Conservation (phyloP, 2,797 vertebrate genomes). For the Delichon dasypus region DNA sequence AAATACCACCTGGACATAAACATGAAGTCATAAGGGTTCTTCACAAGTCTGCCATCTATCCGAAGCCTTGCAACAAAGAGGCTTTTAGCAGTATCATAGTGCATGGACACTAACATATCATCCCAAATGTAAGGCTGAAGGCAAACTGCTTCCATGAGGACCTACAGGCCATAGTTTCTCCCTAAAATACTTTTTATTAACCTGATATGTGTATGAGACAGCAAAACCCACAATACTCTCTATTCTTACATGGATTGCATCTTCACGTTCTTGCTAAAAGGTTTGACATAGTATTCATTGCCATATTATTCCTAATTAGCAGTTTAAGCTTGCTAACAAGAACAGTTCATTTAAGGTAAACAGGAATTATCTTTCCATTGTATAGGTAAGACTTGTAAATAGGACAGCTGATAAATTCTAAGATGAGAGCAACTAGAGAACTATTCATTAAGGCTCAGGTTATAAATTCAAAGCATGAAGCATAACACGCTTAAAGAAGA, state of each 20-base stretch:
- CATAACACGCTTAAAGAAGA: constrained; percentile 23
- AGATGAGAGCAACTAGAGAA: constrained; percentile 48
- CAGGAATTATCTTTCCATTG: constrained; percentile 40
- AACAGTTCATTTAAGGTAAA: constrained; percentile 52
- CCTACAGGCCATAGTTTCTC: not conserved
- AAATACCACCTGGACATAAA: not conserved
- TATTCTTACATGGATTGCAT: accelerated
- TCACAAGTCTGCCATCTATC: not conserved
- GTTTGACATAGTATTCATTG: constrained; percentile 25
- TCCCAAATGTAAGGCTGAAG: not conserved
- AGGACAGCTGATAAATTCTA: constrained; percentile 55
- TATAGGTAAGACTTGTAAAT: constrained; percentile 56
- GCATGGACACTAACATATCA: not conserved
- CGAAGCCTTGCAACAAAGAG: not conserved
- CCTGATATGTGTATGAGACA: not conserved
- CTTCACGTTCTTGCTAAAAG: not conserved
- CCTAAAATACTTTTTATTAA: not conserved
- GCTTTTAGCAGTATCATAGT: not conserved
- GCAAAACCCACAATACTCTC: not conserved
- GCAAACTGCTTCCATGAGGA: not conserved
- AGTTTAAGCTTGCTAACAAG: constrained; percentile 46
- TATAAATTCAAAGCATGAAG: constrained; percentile 63
- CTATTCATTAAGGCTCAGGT: constrained; percentile 48
- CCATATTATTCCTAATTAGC: constrained; percentile 32
- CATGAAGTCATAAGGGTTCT: not conserved